A percentile compares a stretch with the other conserved stretches of the same genome.
Conservation (phyloP, 2,113 vertebrate genomes). For the Mormyrus lacerda region DNA sequence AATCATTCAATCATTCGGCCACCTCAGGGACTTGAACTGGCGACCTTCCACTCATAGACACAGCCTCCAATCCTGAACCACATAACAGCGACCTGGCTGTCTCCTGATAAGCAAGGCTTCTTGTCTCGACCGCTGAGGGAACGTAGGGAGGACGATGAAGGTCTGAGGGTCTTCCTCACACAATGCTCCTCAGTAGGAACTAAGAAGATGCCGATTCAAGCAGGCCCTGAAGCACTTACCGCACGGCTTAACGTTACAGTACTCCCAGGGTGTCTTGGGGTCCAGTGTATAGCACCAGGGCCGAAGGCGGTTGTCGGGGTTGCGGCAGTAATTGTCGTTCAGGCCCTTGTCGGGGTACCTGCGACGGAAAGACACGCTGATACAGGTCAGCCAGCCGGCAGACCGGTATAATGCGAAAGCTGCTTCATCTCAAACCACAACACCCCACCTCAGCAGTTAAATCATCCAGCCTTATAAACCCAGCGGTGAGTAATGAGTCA, state of each 20-base stretch:
- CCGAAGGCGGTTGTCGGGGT: conserved; percentile 86
- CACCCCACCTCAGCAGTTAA: conserved; percentile 17
- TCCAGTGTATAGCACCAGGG: conserved; percentile 97
- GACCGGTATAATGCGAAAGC: neutral
- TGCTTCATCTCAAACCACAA: conserved; percentile 17
- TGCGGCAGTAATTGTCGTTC: conserved; percentile 98
- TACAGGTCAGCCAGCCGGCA: neutral
- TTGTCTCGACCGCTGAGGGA: neutral
- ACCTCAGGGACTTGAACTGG: neutral
- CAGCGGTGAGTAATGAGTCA: neutral
- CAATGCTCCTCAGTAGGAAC: conserved; percentile 35
- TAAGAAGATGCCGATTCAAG: conserved; percentile 7
- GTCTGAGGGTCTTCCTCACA: neutral
- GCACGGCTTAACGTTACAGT: conserved; percentile 90
- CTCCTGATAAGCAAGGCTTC: neutral
- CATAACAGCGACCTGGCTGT: neutral
- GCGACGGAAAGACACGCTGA: conserved; percentile 38
- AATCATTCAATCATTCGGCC: neutral
- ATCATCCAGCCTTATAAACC: conserved; percentile 13
- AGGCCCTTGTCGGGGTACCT: conserved; percentile 93
- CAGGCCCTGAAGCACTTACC: conserved; percentile 79
- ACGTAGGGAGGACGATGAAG: neutral
- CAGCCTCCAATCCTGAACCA: neutral
- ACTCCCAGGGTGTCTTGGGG: conserved; percentile 87
- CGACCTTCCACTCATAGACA: neutral